A percentile compares a stretch with the other conserved stretches of the same genome.
Evolutionary conservation across 2,113 vertebrate genomes (phyloP).

Genomic region (Phrynocephalus versicolor): DNA sequence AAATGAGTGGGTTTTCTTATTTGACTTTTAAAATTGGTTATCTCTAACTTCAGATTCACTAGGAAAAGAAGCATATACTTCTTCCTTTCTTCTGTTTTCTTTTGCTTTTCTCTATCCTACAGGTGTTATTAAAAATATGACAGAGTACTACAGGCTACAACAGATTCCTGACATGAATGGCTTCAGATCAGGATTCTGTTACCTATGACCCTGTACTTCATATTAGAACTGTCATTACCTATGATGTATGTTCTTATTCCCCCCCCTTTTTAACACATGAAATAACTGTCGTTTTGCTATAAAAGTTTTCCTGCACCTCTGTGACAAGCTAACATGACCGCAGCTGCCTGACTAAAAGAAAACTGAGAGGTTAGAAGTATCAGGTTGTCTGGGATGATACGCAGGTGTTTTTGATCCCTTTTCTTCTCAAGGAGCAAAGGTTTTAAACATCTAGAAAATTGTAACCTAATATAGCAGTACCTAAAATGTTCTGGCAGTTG

Average conservation of each 20-base stretch:
- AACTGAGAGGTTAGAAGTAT: conserved; percentile 42
- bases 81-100: conserved; percentile 33
- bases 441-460: neutral
- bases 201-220: conserved; percentile 56
- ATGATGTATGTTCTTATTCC: conserved; percentile 61
- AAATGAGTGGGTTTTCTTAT: conserved; percentile 22
- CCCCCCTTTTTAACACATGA: conserved; percentile 61
- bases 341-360: conserved; percentile 35
- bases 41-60: conserved; percentile 43
- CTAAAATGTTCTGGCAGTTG: neutral
- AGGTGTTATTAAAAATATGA: conserved; percentile 51
- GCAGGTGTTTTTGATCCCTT: neutral
- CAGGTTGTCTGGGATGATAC: neutral
- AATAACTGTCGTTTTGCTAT: conserved; percentile 62
- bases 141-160: conserved; percentile 55
- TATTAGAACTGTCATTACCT: conserved; percentile 49
- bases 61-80: conserved; percentile 46
- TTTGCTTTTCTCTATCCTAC: conserved; percentile 38
- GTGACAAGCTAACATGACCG: conserved; percentile 32
- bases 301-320: conserved; percentile 51
- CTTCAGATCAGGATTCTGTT: conserved; percentile 56
- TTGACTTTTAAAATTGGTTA: conserved; percentile 40
- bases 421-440: neutral
- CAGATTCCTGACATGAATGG: conserved; percentile 3
- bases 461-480: neutral